Conservation (phyloP, 2,888 invertebrate species). For the Meganola albula region DNA sequence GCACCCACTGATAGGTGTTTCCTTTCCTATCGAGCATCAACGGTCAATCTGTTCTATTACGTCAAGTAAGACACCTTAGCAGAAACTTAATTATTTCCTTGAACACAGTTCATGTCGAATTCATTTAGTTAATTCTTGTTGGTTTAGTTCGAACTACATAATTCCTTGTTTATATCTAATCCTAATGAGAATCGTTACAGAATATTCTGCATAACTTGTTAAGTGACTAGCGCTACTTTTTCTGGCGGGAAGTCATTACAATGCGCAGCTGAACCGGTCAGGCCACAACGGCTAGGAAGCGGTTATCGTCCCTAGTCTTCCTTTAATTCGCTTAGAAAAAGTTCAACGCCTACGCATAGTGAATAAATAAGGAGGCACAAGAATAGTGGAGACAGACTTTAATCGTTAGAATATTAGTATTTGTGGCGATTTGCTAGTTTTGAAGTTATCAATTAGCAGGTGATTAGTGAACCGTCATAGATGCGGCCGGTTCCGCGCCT, state of each 20-base stretch:
- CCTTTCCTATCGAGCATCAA: conserved; percentile 27
- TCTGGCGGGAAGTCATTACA: conserved; percentile 49
- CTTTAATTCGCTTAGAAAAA: conserved; percentile 44
- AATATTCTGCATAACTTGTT: conserved; percentile 34
- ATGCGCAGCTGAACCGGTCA: conserved; percentile 50
- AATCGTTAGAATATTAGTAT: conserved; percentile 42
- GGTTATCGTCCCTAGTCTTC: conserved; percentile 38
- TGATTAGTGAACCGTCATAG: conserved; percentile 46
- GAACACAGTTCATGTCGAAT: conserved; percentile 22
- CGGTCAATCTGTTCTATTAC: conserved; percentile 25
- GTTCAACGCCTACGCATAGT: conserved; percentile 33
- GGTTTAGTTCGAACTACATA: too few relatives aligned
- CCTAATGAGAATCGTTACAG: conserved; percentile 35
- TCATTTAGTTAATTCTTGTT: conserved; percentile 24
- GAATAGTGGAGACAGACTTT: conserved; percentile 46
- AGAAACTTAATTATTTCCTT: conserved; percentile 24
- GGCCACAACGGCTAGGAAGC: conserved; percentile 43
- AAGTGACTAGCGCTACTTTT: conserved; percentile 43
- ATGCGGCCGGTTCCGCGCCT: conserved; percentile 55
- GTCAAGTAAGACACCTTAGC: conserved; percentile 16
- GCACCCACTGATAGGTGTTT: conserved; percentile 30
- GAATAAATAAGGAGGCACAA: conserved; percentile 44
- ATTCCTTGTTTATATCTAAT: too few relatives aligned
- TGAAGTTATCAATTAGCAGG: conserved; percentile 45
- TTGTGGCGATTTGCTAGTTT: conserved; percentile 26